Percentiles rank a stretch among this genome's conserved stretches.
Conservation (phyloP, 2,888 invertebrate genomes). For the Pyrocoelia pectoralis region DNA sequence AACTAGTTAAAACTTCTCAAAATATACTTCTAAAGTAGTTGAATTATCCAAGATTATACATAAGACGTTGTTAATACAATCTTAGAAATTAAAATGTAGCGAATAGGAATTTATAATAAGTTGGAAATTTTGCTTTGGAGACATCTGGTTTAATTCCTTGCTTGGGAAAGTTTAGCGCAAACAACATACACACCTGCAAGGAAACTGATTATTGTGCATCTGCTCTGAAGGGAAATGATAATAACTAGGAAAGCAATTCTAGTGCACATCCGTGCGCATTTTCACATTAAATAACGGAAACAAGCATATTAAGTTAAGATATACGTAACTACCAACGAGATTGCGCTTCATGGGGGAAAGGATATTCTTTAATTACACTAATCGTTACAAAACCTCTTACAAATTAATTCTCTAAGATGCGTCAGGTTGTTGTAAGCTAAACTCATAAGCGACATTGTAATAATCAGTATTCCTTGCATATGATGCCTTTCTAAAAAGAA, state of each 20-base stretch:
- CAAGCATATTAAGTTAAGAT: background rate
- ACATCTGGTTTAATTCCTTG: slow-evolving; percentile 24
- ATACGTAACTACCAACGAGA: background rate
- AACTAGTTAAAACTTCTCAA: too few species aligned
- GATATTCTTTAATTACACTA: background rate
- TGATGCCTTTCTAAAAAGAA: too few species aligned
- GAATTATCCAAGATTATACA: too few species aligned
- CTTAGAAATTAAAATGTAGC: too few species aligned
- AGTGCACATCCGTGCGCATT: slow-evolving; percentile 7
- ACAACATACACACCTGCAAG: slow-evolving; percentile 24
- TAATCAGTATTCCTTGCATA: too few species aligned
- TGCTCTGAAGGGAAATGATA: slow-evolving; percentile 12
- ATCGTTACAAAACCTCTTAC: background rate
- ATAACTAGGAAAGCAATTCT: slow-evolving; percentile 18
- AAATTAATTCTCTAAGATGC: too few species aligned
- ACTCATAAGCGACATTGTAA: too few species aligned
- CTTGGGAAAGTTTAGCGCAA: slow-evolving; percentile 20
- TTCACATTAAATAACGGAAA: slow-evolving; percentile 2
- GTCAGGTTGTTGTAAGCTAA: too few species aligned
- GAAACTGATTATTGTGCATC: slow-evolving; percentile 17
- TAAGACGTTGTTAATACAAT: too few species aligned
- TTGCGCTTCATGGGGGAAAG: background rate
- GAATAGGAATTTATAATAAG: background rate
- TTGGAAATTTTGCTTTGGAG: slow-evolving; percentile 5
- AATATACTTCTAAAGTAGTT: too few species aligned